A percentile compares a stretch with the other conserved stretches of the same genome.
These are phyloP conservation scores for Ommatoiulus sabulosus DNA, from an alignment of 2,888 invertebrate genomes.

Conservation along the genomic window DNA sequence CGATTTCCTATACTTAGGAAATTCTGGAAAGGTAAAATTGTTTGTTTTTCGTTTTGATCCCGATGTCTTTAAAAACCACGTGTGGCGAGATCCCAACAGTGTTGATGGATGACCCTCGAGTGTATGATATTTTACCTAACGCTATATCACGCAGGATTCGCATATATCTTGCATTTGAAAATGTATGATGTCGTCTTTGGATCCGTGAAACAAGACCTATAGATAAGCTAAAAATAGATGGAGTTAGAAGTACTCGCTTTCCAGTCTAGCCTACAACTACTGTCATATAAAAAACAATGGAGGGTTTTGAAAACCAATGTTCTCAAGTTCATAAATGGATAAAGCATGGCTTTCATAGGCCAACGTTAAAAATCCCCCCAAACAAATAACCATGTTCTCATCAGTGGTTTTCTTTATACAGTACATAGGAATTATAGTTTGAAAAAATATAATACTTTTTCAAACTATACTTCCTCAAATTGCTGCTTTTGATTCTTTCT, in stretches of 20 bases:
- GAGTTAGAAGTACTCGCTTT: constrained; percentile 7
- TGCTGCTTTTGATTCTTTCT: too few relatives aligned
- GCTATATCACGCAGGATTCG: background rate
- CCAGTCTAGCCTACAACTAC: too few relatives aligned
- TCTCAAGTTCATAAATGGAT: too few relatives aligned
- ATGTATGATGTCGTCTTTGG: background rate
- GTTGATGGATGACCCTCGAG: constrained; percentile 15
- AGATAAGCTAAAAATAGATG: constrained; percentile 31
- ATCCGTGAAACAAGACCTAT: background rate
- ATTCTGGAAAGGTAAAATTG: background rate
- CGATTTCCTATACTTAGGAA: background rate
- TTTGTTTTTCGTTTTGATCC: background rate
- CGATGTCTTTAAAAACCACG: background rate
- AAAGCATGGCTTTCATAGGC: too few relatives aligned
- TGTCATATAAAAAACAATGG: too few relatives aligned
- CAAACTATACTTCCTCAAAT: too few relatives aligned
- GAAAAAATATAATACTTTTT: too few relatives aligned
- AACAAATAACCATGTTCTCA: too few relatives aligned
- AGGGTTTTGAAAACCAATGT: too few relatives aligned
- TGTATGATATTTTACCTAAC: constrained; percentile 28
- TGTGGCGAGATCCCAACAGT: background rate
- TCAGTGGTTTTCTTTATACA: too few relatives aligned
- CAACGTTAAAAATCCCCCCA: too few relatives aligned
- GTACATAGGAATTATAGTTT: too few relatives aligned
- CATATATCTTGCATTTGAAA: background rate